A percentile compares a stretch with the other conserved stretches of the same genome.
These are phyloP conservation scores for Manduca sexta DNA, from an alignment of 1,140 invertebrate genomes.

Conservation along the genomic window DNA sequence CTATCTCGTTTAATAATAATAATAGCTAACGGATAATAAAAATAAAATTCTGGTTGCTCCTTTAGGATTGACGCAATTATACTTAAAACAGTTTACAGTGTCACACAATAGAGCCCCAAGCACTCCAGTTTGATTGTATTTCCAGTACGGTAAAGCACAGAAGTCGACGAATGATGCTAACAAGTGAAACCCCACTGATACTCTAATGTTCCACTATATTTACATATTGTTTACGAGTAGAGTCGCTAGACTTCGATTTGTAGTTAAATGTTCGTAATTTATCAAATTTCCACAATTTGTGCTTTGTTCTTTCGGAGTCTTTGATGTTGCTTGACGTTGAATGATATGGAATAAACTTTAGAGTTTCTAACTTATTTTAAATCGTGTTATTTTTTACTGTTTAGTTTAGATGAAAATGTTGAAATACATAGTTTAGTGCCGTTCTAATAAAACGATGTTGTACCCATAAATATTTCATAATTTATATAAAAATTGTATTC, in stretches of 20 bases:
- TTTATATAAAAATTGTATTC: conserved; percentile 53
- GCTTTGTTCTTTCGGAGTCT: conserved; percentile 53
- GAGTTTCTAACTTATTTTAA: conserved; percentile 52
- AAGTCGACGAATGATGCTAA: too few species aligned
- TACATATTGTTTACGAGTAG: conserved; percentile 46
- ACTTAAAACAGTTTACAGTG: too few species aligned
- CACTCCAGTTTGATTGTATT: too few species aligned
- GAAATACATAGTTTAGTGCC: conserved; percentile 51
- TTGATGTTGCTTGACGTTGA: conserved; percentile 64
- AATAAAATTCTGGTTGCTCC: too few species aligned
- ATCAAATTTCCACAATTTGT: conserved; percentile 45
- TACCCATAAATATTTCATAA: conserved; percentile 47
- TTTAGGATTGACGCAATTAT: too few species aligned
- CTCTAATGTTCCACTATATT: conserved; percentile 11
- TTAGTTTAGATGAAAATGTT: conserved; percentile 65
- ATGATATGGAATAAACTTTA: conserved; percentile 53
- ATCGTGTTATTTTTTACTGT: conserved; percentile 61
- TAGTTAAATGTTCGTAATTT: conserved; percentile 50
- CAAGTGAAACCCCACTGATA: conserved; percentile 1
- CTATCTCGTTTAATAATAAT: too few species aligned
- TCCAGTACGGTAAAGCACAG: too few species aligned
- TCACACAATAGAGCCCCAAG: too few species aligned
- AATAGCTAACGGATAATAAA: too few species aligned
- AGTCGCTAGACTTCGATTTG: conserved; percentile 66
- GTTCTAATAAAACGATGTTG: conserved; percentile 47